Conservation (phyloP, 1,140 invertebrate species). For the Drosophila saltans region DNA sequence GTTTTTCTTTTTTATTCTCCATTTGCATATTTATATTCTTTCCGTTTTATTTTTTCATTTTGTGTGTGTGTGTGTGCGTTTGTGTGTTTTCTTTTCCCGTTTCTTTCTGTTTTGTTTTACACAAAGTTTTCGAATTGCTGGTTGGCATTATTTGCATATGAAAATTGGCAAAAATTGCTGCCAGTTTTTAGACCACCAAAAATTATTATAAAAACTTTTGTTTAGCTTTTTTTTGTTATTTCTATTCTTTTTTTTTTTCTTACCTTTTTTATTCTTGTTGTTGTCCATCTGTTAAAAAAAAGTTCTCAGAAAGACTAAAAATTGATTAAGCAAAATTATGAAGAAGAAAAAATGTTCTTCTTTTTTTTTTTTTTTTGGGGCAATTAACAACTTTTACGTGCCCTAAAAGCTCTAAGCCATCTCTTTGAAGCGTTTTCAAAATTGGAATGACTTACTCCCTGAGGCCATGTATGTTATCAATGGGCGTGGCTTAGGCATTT, state of each 20-base stretch:
- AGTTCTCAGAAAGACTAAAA: slow-evolving; percentile 6
- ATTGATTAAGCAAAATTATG: slow-evolving; percentile 37
- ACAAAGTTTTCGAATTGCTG: slow-evolving; percentile 57
- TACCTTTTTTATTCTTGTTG: slow-evolving; percentile 20
- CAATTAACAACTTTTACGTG: neutral
- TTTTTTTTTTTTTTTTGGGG: neutral
- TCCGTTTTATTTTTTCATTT: slow-evolving; percentile 11
- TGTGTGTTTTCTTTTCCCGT: neutral
- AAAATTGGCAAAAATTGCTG: slow-evolving; percentile 65
- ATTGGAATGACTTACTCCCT: no score
- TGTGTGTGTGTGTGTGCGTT: neutral
- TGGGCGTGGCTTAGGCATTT: slow-evolving; percentile 1
- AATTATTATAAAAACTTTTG: slow-evolving; percentile 23
- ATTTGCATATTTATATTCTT: slow-evolving; percentile 74
- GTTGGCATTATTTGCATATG: slow-evolving; percentile 66
- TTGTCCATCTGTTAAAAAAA: slow-evolving; percentile 13
- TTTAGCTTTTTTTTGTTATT: slow-evolving; percentile 9
- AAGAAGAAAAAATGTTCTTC: neutral
- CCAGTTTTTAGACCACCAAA: slow-evolving; percentile 16
- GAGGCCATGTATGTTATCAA: neutral
- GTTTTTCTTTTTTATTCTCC: neutral
- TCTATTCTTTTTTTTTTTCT: slow-evolving; percentile 22
- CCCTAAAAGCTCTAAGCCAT: neutral
- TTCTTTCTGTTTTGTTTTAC: slow-evolving; percentile 40
- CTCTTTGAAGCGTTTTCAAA: no score